Evolutionary conservation across 1,140 invertebrate species (phyloP), one percentile per base, ranked within the genome.

Genomic region (Drosophila elegans): DNA sequence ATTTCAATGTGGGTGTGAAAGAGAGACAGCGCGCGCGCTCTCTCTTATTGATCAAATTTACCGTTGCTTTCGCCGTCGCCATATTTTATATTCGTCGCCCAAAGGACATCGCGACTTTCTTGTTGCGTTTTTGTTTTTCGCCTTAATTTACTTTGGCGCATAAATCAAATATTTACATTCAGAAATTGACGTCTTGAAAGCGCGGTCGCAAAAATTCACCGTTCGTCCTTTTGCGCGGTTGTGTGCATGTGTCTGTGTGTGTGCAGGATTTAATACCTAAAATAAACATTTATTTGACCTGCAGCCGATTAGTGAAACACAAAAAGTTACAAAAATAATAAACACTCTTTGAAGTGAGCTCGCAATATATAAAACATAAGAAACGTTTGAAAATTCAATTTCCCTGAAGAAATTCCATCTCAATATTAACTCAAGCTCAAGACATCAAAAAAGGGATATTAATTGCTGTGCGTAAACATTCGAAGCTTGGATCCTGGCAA

Each of bases 121-220:
- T 64, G 27, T 56, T 55, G 51, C 72, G 53, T 76, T 76, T 85
- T 79, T 76, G 68, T 82, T 86, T 34, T 90, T 86, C 75, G 72
- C 76, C 78, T 86, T 80, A 90, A 90, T 81, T 88, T 91, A 69
- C 77, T 86, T 90, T 88, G 79, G 68, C 74, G 74, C 90, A 91
- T 91, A 91, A 84, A 76, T 90, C 82, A 91, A 91, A 91, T 91
- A 91, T 91, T 91, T 91, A 82, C 90, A 91, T 91, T 91, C 80
- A 72, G 66, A 91, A 91, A 88, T 91, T 91, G 90, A 90, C 85
- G 90, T 91, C 85, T 90, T 77, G 59, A 80, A 68, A 81, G 82
- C 74, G 73, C 84, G 80, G 90, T 91, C 76, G 82, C 69, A 71
- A 71, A 46, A 67, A 71, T 63, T 78, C 48, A 38, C 3, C 46